Conservation (phyloP, 2,888 invertebrate species). For the Lomographa bimaculata region DNA sequence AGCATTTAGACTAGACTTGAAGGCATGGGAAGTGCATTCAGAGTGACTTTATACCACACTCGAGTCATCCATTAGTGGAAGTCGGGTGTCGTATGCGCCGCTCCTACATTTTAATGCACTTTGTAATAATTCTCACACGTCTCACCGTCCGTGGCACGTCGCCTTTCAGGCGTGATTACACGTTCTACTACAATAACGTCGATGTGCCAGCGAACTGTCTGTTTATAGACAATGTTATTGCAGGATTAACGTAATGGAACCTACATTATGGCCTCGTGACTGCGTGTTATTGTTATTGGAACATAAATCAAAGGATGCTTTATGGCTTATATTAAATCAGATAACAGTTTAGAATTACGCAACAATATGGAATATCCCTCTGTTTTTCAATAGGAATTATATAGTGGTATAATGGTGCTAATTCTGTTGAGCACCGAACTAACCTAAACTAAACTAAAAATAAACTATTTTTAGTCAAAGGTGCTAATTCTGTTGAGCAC, state of each 20-base stretch:
- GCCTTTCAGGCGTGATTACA: slow-evolving; percentile 37
- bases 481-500: too few species aligned
- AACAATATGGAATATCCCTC: slow-evolving; percentile 8
- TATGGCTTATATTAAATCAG: slow-evolving; percentile 13
- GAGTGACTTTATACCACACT: slow-evolving; percentile 30
- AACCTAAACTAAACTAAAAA: too few species aligned
- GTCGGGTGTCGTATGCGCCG: slow-evolving; percentile 41
- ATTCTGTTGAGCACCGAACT: too few species aligned
- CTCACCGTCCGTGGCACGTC: slow-evolving; percentile 30
- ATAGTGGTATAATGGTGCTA: slow-evolving; percentile 7
- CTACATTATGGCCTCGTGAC: slow-evolving; percentile 5
- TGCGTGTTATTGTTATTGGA: slow-evolving; percentile 13
- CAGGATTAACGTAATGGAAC: slow-evolving; percentile 19
- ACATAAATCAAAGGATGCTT: slow-evolving; percentile 18
- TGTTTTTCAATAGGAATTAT: slow-evolving; percentile 9
- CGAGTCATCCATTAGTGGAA: slow-evolving; percentile 28
- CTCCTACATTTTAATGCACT: slow-evolving; percentile 57
- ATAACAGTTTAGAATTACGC: slow-evolving; percentile 7
- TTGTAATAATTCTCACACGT: slow-evolving; percentile 39
- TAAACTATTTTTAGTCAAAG: too few species aligned
- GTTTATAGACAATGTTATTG: slow-evolving; percentile 19
- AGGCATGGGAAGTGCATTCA: slow-evolving; percentile 55
- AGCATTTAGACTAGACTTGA: slow-evolving; percentile 25
- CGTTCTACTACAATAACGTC: slow-evolving; percentile 24
- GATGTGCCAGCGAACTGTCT: slow-evolving; percentile 14